Conservation (phyloP, 1,140 invertebrate species). For the Littorina saxatilis region DNA sequence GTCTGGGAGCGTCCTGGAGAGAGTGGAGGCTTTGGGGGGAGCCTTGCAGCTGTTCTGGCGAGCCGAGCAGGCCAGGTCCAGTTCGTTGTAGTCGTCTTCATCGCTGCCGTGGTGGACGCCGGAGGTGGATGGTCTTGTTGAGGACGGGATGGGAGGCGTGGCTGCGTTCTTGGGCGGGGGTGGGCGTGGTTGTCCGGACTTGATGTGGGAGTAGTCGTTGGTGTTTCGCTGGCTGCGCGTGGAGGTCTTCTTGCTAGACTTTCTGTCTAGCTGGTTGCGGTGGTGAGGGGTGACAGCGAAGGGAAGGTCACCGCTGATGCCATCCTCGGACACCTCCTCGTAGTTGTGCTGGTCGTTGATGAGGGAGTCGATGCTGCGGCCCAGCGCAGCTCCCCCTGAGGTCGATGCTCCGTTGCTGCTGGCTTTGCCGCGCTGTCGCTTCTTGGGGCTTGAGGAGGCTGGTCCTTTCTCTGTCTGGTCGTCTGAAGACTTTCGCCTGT, state of each 20-base stretch:
- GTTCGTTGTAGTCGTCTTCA: not conserved
- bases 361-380: not conserved
- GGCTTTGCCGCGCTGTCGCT: not conserved
- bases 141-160: not conserved
- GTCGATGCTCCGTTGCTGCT: not conserved
- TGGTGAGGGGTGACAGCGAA: too few relatives aligned
- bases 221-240: too few relatives aligned
- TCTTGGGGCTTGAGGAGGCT: too few relatives aligned
- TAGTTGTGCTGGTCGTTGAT: constrained; percentile 36
- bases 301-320: not conserved
- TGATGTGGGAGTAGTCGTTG: not conserved
- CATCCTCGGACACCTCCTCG: constrained; percentile 33
- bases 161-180: not conserved
- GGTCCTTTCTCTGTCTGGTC: too few relatives aligned
- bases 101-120: not conserved
- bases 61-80: not conserved
- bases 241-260: too few relatives aligned
- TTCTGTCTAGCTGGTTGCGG: too few relatives aligned
- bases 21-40: not conserved
- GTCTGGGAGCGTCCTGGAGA: not conserved
- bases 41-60: not conserved
- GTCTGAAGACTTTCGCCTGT: too few relatives aligned
- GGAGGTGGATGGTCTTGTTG: too few relatives aligned
- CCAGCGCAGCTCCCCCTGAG: not conserved
- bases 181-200: not conserved